These are phyloP conservation scores for Pseudococcus longispinus DNA, from an alignment of 2,888 invertebrate genomes.

Conservation along the genomic window DNA sequence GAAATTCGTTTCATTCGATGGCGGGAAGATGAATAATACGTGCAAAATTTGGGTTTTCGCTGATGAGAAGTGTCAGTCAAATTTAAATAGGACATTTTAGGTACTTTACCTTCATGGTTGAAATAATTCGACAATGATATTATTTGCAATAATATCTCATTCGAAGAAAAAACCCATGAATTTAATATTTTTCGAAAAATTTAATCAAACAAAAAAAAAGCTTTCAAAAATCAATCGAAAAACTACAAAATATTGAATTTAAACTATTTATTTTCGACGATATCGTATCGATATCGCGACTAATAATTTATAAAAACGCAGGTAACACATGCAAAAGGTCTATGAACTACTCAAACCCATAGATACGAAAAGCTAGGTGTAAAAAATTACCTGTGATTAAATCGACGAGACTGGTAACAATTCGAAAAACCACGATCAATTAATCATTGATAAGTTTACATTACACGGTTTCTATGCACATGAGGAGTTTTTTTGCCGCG, in stretches of 20 bases:
- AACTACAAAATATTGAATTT: background rate
- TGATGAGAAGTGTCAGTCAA: too few species aligned
- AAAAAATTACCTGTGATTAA: constrained; percentile 28
- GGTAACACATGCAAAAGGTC: background rate
- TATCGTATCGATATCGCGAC: background rate
- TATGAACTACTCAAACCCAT: background rate
- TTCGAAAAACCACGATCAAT: constrained; percentile 7
- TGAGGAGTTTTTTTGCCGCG: background rate
- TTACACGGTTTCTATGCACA: constrained; percentile 12
- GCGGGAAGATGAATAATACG: background rate
- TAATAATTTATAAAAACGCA: background rate
- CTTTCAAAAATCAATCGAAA: background rate
- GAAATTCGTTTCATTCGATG: background rate
- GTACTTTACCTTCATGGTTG: background rate
- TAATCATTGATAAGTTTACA: constrained; percentile 30
- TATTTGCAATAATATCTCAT: background rate
- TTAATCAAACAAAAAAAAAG: too few species aligned
- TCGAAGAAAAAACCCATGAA: background rate
- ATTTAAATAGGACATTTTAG: background rate
- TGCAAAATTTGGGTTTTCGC: background rate
- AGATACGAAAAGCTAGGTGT: background rate
- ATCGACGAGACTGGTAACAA: constrained; percentile 4
- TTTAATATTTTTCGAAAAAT: background rate
- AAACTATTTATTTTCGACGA: background rate
- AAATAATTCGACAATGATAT: background rate